Percentiles rank a stretch among this genome's conserved stretches.
Conservation (phyloP, 2,113 vertebrate species). For the Aplodontia rufa region DNA sequence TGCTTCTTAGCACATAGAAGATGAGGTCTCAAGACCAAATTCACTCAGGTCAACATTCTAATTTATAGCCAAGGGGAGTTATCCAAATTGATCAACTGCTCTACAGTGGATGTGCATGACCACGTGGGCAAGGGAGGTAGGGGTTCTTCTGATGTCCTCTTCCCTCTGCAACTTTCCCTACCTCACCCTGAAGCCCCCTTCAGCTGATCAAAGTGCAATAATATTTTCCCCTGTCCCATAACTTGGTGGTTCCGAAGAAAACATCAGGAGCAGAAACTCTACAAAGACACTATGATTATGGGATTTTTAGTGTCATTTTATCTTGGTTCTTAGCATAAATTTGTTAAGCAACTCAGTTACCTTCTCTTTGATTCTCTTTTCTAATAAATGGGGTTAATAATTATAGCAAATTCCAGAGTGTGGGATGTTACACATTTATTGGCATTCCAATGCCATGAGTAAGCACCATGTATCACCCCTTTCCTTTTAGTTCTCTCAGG, state of each 20-base stretch:
- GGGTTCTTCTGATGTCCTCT: not conserved
- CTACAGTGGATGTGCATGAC: not conserved
- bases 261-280: not conserved
- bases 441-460: constrained; percentile 51
- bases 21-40: not conserved
- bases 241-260: not conserved
- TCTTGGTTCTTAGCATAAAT: constrained; percentile 21
- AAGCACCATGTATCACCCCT: not conserved
- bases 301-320: not conserved
- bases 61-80: not conserved
- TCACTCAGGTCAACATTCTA: not conserved
- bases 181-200: not conserved
- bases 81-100: not conserved
- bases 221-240: not conserved
- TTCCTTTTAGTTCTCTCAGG: constrained; percentile 40
- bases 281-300: not conserved
- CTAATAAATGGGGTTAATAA: constrained; percentile 45
- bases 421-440: constrained; percentile 57
- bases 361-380: constrained; percentile 54
- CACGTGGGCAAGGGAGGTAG: not conserved
- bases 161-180: not conserved
- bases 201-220: not conserved
- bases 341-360: constrained; percentile 25
- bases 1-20: not conserved
- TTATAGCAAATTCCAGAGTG: constrained; percentile 44